phyloP scores from a whole-genome alignment of 2,113 vertebrate genomes.

The Setophaga coronata region DNA sequence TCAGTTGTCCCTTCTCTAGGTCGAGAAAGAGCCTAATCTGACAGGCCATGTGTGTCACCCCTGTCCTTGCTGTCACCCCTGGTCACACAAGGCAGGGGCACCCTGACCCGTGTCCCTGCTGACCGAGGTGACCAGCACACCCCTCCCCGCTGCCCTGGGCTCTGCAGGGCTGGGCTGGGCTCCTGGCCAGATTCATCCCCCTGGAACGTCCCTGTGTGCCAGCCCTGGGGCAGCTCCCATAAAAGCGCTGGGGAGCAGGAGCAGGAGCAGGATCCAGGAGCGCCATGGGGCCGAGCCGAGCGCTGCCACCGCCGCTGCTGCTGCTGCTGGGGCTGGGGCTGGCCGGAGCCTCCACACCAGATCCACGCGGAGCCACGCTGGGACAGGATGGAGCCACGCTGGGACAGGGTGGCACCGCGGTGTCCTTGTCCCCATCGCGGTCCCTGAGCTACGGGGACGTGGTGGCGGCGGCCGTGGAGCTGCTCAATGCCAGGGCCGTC shows the following conservation, averaged over 20 bases:
- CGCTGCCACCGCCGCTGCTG: neutral
- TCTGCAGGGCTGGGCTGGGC: neutral
- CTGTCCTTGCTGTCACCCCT: neutral
- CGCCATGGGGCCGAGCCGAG: neutral
- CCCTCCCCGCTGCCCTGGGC: accelerated
- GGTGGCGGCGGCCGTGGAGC: neutral
- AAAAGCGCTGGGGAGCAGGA: neutral
- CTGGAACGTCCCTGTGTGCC: neutral
- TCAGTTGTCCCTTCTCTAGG: neutral
- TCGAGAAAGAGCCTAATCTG: neutral
- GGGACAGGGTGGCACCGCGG: accelerated
- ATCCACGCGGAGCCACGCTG: accelerated
- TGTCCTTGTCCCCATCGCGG: accelerated
- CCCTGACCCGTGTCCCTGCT: neutral
- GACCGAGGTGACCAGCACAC: accelerated
- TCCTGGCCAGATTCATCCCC: neutral
- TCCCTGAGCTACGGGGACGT: accelerated
- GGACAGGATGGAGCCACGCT: accelerated
- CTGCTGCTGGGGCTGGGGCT: neutral
- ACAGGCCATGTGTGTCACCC: accelerated
- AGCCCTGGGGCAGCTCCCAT: neutral
- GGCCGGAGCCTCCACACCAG: neutral
- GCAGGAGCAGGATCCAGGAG: neutral
- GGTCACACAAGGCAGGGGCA: accelerated
- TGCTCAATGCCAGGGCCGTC: neutral